Evolutionary conservation across 1,140 invertebrate genomes (phyloP), one percentile per base, ranked within the genome.

Genomic region (Apis dorsata): DNA sequence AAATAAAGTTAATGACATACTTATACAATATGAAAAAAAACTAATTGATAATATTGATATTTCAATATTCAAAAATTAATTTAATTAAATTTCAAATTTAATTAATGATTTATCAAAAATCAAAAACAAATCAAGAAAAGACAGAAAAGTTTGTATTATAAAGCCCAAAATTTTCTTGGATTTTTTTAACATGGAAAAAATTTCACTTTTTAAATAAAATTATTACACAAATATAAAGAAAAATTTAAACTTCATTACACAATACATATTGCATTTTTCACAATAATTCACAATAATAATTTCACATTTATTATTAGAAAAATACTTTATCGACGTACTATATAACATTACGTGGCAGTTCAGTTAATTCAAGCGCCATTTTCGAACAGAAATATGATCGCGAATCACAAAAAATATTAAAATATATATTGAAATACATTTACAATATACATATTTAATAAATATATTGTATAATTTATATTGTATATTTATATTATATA

Each of bases 271-370:
- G 88, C 91, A 90, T 75, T 86, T 72, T 86, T 90, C 81, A 70
- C 82, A 78, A 83, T 84, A 90, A 92, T 88, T 89, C 88, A 86
- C 80, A 44, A 0, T 44, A 44, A 44, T 44, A 44, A 44, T 7
- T 7, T 7, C 5, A 44, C 73, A 72, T 79, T 80, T 89, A 90
- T 88, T 90, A 72, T 84, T 69, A 81, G 57, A 65, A 71, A 84
- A 87, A 87, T 86, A 90, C 90, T 86, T 91, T 82, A 85, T 87
- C 89, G 90, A 92, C 90, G 86, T 86, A 89, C 92, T 88, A 89
- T 90, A 91, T 89, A 92, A 93, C 92, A 93, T 93, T 93, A 93
- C 92, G 92, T 93, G 92, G 92, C 92, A 93, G 91, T 83, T 77
- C 83, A 79, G 51, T 74, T 90, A 92, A 93, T 88, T 74, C 85